Base-by-base conservation (phyloP, 2,113 vertebrate genomes). In the Pomatorhinus ruficollis region DNA sequence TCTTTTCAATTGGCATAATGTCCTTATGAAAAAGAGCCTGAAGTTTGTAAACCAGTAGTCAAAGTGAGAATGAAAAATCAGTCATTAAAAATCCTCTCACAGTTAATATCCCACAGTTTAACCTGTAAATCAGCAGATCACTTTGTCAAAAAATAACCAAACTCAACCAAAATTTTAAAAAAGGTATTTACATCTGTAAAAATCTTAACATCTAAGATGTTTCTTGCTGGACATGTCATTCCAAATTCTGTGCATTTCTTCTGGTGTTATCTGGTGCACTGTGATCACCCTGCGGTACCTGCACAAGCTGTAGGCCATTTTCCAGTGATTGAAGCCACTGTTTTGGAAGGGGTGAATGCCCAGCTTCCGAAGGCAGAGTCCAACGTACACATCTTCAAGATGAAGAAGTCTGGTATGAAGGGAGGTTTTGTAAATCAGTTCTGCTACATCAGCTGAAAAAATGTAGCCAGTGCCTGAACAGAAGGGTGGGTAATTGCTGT, bases 201-300 rank as follows among this genome's bases (percentile, higher is more conserved):
- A 98, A 96, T 95, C 53, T 95, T 99, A 99, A 98, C 99, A 99
- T 98, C 99, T 98, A 89, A 99, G 99, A 98, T 99, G 99, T 95
- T 99, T 99, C 98, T 99, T 99, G 98, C 99, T 99, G 95, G 99
- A 99, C 99, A 99, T 99, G 97, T 99, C 99, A 70, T 99, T 99
- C 99, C 99, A 99, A 97, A 99, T 99, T 69, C 99, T 99, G 96
- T 99, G 99, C 99, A 99, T 99, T 98, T 99, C 99, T 97, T 99
- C 99, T 5, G 99, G 99, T 40, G 99, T 99, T 97, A 99, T 99
- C 98, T 99, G 99, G 97, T 99, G 99, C 83, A 99, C 99, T 0
- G 99, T 99, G 97, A 99, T 99, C 65, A 99, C 99, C 16, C 99
- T 98, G 13, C 99, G 98, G 95, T 99, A 99, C 90, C 99, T 97